Evolutionary conservation across 1,140 invertebrate species (phyloP).

Genomic region (Calliphora vicina): DNA sequence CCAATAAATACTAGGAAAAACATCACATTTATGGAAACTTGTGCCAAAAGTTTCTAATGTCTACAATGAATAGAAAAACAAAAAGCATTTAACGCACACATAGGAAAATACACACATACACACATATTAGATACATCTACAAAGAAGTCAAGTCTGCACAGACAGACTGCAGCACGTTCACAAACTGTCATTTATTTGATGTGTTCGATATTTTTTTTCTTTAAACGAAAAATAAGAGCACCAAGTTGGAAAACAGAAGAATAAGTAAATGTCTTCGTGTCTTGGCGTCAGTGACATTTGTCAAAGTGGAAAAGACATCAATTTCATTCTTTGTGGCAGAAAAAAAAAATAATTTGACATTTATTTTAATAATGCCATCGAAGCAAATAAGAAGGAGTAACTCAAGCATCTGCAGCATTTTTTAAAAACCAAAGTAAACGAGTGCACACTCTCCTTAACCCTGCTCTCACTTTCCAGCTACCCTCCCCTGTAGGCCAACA

Average conservation of each 20-base stretch:
- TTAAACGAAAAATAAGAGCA: not conserved
- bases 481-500: no score
- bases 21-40: not conserved
- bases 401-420: not conserved
- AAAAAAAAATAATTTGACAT: conserved; percentile 6
- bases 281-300: conserved; percentile 7
- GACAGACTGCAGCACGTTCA: not conserved
- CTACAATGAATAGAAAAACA: not conserved
- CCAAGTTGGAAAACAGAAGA: not conserved
- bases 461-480: no score
- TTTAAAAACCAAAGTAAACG: not conserved
- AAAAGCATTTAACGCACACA: not conserved
- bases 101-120: not conserved
- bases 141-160: not conserved
- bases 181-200: conserved; percentile 5
- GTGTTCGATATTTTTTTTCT: conserved; percentile 14
- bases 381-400: not conserved
- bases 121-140: not conserved
- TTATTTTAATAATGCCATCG: conserved; percentile 14
- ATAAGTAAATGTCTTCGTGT: not conserved
- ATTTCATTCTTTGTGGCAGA: not conserved
- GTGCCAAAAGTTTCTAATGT: not conserved
- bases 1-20: not conserved
- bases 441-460: no score
- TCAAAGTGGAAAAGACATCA: conserved; percentile 12